phyloP scores from a whole-genome alignment of 92 coral and sea anemone species.

The Palythoa heliodiscus region DNA sequence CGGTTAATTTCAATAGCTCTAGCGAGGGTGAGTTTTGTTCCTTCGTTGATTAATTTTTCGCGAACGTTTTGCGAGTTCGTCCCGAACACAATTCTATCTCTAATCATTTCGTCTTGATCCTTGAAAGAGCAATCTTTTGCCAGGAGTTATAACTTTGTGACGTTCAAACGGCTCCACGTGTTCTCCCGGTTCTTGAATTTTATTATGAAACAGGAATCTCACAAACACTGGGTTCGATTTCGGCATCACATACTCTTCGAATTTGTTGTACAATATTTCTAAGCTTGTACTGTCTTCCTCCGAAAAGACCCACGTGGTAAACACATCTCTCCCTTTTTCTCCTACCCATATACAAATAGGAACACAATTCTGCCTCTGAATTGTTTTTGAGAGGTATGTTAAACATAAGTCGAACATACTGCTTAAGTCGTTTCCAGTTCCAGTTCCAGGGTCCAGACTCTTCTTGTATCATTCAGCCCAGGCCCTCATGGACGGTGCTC shows the following conservation, averaged over 20 bases:
- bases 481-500: no score
- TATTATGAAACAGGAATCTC: constrained; percentile 17
- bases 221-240: constrained; percentile 46
- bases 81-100: constrained; percentile 21
- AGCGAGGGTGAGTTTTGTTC: constrained; percentile 4
- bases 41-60: constrained; percentile 10
- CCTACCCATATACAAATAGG: not conserved
- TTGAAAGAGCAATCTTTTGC: constrained; percentile 32
- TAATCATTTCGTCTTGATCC: not conserved
- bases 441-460: no score
- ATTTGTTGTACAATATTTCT: constrained; percentile 20
- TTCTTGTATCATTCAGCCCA: no score
- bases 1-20: constrained; percentile 4
- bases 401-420: not conserved
- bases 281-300: not conserved
- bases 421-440: not conserved
- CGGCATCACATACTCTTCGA: constrained; percentile 42
- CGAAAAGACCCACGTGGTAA: not conserved
- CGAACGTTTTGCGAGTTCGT: constrained; percentile 16
- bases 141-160: constrained; percentile 42
- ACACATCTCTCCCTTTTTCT: not conserved
- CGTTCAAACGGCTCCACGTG: constrained; percentile 34
- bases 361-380: not conserved
- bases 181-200: constrained; percentile 7
- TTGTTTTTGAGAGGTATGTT: not conserved